phyloP scores from a whole-genome alignment of 2,113 vertebrate genomes.

The Accipiter cooperii region DNA sequence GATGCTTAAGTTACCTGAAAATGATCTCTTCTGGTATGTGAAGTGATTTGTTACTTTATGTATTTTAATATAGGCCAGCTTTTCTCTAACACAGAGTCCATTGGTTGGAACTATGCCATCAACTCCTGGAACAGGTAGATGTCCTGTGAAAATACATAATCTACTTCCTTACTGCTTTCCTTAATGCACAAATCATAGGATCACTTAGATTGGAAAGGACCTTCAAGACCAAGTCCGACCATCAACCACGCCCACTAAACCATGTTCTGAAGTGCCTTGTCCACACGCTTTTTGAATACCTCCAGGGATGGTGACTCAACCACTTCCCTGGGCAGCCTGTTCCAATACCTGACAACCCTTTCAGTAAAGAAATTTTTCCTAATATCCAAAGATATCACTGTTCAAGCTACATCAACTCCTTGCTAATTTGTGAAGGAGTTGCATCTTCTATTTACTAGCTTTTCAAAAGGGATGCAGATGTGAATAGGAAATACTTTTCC shows the following conservation, averaged over 20 bases:
- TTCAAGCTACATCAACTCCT: background rate
- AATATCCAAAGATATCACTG: background rate
- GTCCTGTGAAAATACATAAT: background rate
- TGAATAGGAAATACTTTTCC: background rate
- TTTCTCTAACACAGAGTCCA: conserved; percentile 80
- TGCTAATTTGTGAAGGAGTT: background rate
- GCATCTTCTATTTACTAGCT: background rate
- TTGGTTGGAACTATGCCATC: conserved; percentile 69
- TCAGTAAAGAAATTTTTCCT: no score
- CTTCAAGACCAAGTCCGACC: no score
- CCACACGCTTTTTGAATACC: no score
- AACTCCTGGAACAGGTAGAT: conserved; percentile 81
- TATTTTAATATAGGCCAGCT: conserved; percentile 69
- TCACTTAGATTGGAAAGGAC: no score
- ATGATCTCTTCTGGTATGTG: background rate
- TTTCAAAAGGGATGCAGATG: background rate
- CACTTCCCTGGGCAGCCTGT: no score
- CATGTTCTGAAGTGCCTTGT: no score
- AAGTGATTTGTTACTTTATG: background rate
- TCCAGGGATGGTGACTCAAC: no score
- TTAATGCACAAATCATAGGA: background rate
- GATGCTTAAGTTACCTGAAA: background rate
- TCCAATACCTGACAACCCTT: no score
- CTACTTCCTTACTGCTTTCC: background rate
- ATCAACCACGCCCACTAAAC: no score